Evolutionary conservation across 2,888 invertebrate species (phyloP).

Genomic region (Galerucella nymphaeae): DNA sequence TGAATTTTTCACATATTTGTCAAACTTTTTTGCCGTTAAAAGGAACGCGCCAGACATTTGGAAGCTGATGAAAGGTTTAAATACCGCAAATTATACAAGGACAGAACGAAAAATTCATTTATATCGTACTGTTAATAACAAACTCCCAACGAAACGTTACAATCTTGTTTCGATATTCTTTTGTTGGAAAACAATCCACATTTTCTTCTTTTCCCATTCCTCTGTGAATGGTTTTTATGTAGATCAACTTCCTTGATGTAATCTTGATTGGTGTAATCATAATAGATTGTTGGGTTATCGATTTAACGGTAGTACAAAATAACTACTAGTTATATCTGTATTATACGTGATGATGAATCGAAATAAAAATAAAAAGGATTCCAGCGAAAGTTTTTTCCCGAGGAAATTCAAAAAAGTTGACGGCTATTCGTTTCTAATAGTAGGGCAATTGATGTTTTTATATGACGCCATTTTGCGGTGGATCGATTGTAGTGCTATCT

Average conservation of each 20-base stretch:
- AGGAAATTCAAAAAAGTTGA: no score
- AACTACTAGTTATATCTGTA: conserved; percentile 33
- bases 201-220: conserved; percentile 26
- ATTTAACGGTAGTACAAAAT: conserved; percentile 45
- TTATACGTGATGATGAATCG: neutral
- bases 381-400: neutral
- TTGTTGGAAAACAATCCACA: conserved; percentile 25
- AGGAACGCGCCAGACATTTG: conserved; percentile 20
- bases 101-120: neutral
- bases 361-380: neutral
- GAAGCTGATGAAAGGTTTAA: conserved; percentile 2
- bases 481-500: no score
- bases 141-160: conserved; percentile 11
- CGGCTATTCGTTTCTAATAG: no score
- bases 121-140: conserved; percentile 2
- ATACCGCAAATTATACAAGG: no score
- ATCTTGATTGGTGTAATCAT: conserved; percentile 45
- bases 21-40: conserved; percentile 8
- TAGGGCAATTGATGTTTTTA: no score
- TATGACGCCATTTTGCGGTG: no score
- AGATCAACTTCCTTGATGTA: conserved; percentile 42
- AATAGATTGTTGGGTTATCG: conserved; percentile 44
- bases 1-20: conserved; percentile 20
- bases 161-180: conserved; percentile 19
- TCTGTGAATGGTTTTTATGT: conserved; percentile 36